phyloP scores from a whole-genome alignment of 2,888 invertebrate genomes.

The Doris montereyensis region DNA sequence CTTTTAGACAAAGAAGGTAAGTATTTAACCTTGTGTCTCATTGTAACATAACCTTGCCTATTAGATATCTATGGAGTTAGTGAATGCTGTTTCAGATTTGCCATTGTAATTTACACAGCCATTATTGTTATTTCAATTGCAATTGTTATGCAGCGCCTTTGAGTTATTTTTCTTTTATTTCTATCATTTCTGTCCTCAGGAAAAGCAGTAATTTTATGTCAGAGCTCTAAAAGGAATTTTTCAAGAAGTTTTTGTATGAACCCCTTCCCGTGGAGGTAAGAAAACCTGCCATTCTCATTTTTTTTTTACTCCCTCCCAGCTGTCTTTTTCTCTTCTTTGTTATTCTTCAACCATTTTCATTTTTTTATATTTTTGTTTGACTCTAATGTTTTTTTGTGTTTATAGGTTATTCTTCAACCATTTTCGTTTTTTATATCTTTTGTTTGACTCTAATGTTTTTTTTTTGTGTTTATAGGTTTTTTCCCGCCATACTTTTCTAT shows the following conservation, averaged over 20 bases:
- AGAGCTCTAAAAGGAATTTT: constrained; percentile 98
- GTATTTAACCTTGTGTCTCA: not conserved
- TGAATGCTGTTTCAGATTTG: not conserved
- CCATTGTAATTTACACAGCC: no score
- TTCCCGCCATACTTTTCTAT: no score
- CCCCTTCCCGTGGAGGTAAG: constrained; percentile 91
- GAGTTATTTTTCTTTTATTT: not conserved
- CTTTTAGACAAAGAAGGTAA: constrained; percentile 90
- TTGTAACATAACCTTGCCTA: not conserved
- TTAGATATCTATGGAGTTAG: not conserved
- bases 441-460: no score
- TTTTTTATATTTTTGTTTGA: not conserved
- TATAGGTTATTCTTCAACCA: no score
- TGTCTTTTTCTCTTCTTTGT: no score
- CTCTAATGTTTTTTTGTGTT: no score
- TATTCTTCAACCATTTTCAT: no score
- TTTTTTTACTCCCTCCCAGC: not conserved
- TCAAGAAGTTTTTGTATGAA: constrained; percentile 97
- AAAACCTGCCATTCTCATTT: not conserved
- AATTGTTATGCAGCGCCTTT: no score
- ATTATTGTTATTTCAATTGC: no score
- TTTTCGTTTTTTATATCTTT: no score
- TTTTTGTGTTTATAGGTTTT: no score
- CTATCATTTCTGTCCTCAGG: constrained; percentile 57
- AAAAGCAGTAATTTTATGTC: constrained; percentile 95